These are phyloP conservation scores for Argyresthia albistria DNA, from an alignment of 2,888 invertebrate genomes.

Conservation along the genomic window DNA sequence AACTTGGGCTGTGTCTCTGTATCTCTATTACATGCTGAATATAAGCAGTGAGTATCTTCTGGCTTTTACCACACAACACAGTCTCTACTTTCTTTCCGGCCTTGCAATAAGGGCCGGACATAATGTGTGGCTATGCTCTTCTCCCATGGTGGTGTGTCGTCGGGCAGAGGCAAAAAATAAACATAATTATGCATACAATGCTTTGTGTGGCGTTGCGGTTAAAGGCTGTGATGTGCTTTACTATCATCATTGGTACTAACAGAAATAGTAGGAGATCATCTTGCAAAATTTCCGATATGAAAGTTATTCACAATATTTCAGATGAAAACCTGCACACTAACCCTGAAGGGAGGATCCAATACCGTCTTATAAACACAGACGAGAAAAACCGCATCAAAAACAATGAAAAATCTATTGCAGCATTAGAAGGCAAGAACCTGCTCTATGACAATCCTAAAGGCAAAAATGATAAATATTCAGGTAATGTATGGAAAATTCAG, in stretches of 20 bases:
- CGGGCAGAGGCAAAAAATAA: no score
- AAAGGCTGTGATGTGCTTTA: background rate
- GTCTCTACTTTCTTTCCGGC: no score
- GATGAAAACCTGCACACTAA: slow-evolving; percentile 26
- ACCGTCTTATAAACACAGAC: slow-evolving; percentile 36
- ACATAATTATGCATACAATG: background rate
- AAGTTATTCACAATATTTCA: slow-evolving; percentile 27
- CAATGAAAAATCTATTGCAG: slow-evolving; percentile 59
- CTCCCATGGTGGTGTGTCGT: no score
- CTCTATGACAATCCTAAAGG: slow-evolving; percentile 32
- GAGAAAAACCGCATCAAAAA: slow-evolving; percentile 52
- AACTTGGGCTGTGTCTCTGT: slow-evolving; percentile 82
- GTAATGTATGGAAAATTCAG: slow-evolving; percentile 44
- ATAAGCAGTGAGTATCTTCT: slow-evolving; percentile 46
- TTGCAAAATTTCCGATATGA: background rate
- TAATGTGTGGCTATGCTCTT: no score
- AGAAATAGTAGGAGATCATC: background rate
- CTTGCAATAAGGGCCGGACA: no score
- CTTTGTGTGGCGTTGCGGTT: no score
- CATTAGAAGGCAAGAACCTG: slow-evolving; percentile 48
- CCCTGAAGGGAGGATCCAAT: slow-evolving; percentile 24
- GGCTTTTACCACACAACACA: no score
- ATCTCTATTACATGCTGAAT: slow-evolving; percentile 77
- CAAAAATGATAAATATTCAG: slow-evolving; percentile 25
- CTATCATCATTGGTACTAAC: background rate